A percentile compares a stretch with the other conserved stretches of the same genome.
These are phyloP conservation scores for Hypotaenidia okinawae DNA, from an alignment of 2,797 vertebrate genomes.

Conservation along the genomic window DNA sequence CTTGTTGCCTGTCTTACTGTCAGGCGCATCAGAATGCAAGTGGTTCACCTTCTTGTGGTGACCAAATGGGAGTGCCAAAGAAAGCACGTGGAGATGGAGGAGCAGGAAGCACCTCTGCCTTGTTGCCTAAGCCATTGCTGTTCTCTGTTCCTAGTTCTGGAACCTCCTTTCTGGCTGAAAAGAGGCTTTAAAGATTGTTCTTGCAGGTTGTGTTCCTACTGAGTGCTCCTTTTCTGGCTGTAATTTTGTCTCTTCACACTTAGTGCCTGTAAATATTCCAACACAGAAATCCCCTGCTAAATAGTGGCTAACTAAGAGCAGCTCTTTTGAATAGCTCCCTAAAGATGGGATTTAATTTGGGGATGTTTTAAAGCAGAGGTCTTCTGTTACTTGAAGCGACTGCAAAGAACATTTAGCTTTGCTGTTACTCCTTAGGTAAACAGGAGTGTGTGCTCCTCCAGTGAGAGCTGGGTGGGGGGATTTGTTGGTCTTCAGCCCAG, in stretches of 20 bases:
- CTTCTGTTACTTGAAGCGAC: not conserved
- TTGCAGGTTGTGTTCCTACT: not conserved
- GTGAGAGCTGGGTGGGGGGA: not conserved
- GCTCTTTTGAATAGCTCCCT: not conserved
- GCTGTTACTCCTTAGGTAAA: not conserved
- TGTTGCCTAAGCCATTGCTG: not conserved
- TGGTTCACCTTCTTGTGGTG: not conserved
- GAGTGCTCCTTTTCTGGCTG: not conserved
- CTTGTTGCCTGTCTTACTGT: not conserved
- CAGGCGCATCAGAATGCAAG: not conserved
- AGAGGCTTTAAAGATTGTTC: not conserved
- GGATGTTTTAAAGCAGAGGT: not conserved
- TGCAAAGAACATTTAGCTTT: not conserved
- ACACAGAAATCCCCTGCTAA: not conserved
- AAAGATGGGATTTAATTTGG: not conserved
- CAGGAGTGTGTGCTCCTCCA: not conserved
- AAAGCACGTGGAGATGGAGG: accelerated
- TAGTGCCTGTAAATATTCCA: not conserved
- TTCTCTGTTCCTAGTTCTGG: not conserved
- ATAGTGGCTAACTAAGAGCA: not conserved
- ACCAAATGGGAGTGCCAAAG: not conserved
- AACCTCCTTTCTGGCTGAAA: not conserved
- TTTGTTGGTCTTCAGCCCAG: not conserved
- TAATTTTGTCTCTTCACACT: not conserved
- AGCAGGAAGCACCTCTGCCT: not conserved